These are phyloP conservation scores for Caenorhabditis sp. DNA, from an alignment of 2,888 invertebrate genomes.

Conservation along the genomic window DNA sequence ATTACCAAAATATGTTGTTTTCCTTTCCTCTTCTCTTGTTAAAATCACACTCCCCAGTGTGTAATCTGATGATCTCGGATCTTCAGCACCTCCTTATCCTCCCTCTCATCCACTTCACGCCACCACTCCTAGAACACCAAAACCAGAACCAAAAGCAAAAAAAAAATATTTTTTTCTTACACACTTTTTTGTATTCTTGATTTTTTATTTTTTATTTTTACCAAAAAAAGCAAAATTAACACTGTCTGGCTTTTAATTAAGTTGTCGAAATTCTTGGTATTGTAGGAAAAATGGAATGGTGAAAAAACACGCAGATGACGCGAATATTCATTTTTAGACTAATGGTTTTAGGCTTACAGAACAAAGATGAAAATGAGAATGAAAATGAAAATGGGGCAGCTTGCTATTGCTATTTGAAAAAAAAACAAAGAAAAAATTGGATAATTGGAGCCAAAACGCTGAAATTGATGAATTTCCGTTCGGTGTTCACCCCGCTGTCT, in stretches of 20 bases:
- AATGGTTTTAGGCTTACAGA: background rate
- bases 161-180: no score
- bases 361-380: background rate
- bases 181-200: background rate
- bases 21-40: background rate
- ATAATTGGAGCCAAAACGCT: background rate
- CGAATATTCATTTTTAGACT: no score
- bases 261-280: background rate
- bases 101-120: background rate
- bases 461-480: slow-evolving; percentile 7
- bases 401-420: background rate
- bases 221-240: no score
- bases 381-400: background rate
- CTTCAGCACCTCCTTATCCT: background rate
- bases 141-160: no score
- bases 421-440: background rate
- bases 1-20: no score
- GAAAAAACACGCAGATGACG: background rate
- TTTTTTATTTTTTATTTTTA: background rate
- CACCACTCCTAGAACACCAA: background rate
- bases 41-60: background rate
- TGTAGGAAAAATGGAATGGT: background rate
- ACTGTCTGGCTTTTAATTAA: no score
- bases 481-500: background rate
- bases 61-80: background rate